Base-by-base conservation (phyloP, 2,888 invertebrate species). In the Alloplasta piceator region DNA sequence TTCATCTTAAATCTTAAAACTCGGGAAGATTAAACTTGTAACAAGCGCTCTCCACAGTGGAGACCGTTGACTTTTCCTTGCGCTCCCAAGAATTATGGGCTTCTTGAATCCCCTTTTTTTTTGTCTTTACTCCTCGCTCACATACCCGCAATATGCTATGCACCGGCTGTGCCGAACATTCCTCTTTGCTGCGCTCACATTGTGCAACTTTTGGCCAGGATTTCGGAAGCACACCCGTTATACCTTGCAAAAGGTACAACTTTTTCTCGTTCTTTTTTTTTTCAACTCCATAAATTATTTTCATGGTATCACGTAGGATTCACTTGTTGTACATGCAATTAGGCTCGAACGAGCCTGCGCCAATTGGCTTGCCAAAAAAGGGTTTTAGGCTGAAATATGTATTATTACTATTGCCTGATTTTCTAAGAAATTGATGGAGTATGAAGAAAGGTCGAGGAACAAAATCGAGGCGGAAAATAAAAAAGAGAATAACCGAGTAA, bases 401-500 rank as follows among this genome's bases (percentile, higher is more conserved):
- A 26, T 26, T 26, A 26, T 2, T 3, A 26, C 3, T 26, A 26
- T 26, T 26, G 26, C 1, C 26, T 26, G 26, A 3, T 26, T 26
- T 26, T 26, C 26, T 3, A 3, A 26, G n/a, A 26, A 26, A 26
- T 26, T 26, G 26, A 26, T 26, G 26, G 1, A 2, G 26, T 26
- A 26, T 26, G 26, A 26, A 26, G 3, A 26, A 48, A 36, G 66
- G 60, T 81, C 66, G 6, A 74, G 71, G 58, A 70, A 70, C 70
- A 60, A 60, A n/a, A 55, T 14, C 61, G 12, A n/a, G 41, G 71
- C 36, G 46, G 12, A 67, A 78, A 71, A 75, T 71, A 75, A 61
- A 71, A 67, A 60, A 56, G 46, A 52, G 58, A 82, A 78, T 82
- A 82, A 78, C 82, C 55, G 71, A 56, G 71, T 78, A 82, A 82